phyloP scores from a whole-genome alignment of 2,888 invertebrate species.

The Theretra japonica region DNA sequence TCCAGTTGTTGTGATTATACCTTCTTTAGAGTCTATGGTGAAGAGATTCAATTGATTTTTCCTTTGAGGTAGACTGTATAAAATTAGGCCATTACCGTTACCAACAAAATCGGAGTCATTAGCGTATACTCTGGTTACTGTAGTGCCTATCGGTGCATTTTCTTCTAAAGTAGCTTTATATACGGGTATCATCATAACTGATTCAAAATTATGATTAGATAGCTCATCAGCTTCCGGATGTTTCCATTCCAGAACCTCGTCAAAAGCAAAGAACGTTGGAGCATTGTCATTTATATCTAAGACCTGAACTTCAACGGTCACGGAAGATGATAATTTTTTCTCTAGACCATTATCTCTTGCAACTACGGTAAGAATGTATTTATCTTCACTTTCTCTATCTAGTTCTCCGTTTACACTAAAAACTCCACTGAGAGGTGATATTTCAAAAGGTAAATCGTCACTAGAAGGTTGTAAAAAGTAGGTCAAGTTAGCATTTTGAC shows the following conservation, averaged over 20 bases:
- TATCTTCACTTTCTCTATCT: constrained; percentile 90
- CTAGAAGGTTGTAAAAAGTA: constrained; percentile 85
- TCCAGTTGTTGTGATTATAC: constrained; percentile 90
- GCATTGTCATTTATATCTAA: constrained; percentile 93
- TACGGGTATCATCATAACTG: constrained; percentile 86
- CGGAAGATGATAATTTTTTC: constrained; percentile 87
- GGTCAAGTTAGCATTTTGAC: constrained; percentile 90
- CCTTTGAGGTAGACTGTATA: constrained; percentile 89
- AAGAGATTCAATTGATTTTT: constrained; percentile 87
- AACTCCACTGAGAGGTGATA: constrained; percentile 88
- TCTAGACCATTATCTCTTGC: constrained; percentile 89
- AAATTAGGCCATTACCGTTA: constrained; percentile 93
- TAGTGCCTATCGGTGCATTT: constrained; percentile 89
- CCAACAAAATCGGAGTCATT: constrained; percentile 94
- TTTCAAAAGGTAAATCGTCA: constrained; percentile 87
- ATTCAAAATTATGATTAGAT: constrained; percentile 82
- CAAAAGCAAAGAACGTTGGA: constrained; percentile 91
- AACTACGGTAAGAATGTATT: constrained; percentile 88
- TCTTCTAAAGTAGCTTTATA: constrained; percentile 91
- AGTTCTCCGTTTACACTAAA: constrained; percentile 89
- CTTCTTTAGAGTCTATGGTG: constrained; percentile 93
- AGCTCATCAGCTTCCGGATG: constrained; percentile 77
- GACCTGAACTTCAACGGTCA: constrained; percentile 92
- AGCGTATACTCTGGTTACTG: constrained; percentile 90
- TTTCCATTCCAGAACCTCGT: constrained; percentile 84